These are phyloP conservation scores for Minunthozetes semirufus DNA, from an alignment of 2,888 invertebrate genomes.

Conservation along the genomic window DNA sequence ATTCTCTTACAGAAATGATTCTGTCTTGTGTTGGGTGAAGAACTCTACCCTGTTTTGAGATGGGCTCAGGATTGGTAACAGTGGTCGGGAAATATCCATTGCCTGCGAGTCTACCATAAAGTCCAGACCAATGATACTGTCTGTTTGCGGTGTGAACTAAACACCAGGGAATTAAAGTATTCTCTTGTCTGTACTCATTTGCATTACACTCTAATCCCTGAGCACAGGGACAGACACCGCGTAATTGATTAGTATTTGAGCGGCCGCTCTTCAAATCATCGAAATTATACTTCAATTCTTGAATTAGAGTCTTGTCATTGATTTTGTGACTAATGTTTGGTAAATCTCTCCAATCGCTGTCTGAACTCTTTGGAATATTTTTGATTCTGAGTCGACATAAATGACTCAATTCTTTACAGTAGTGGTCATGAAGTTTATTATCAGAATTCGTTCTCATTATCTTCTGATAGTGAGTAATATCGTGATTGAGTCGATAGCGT, in stretches of 20 bases:
- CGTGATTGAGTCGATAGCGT: conserved; percentile 43
- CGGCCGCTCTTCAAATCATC: conserved; percentile 55
- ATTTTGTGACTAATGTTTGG: conserved; percentile 62
- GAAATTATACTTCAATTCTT: conserved; percentile 57
- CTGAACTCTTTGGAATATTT: conserved; percentile 64
- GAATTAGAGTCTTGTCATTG: conserved; percentile 62
- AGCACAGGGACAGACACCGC: conserved; percentile 73
- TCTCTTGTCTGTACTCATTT: conserved; percentile 58
- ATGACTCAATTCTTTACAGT: conserved; percentile 75
- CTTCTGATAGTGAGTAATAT: conserved; percentile 23
- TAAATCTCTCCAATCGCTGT: conserved; percentile 78
- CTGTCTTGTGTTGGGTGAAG: conserved; percentile 71
- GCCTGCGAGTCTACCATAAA: conserved; percentile 73
- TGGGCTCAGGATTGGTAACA: conserved; percentile 73
- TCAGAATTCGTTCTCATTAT: conserved; percentile 52
- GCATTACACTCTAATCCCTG: conserved; percentile 58
- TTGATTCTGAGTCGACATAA: conserved; percentile 69
- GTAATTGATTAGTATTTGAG: conserved; percentile 52
- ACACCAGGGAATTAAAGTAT: conserved; percentile 81
- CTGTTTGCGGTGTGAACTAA: conserved; percentile 76
- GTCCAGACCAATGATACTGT: conserved; percentile 77
- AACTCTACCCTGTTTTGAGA: conserved; percentile 78
- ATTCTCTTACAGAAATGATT: conserved; percentile 77
- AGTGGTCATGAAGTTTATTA: conserved; percentile 62
- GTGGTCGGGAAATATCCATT: conserved; percentile 78